These are phyloP conservation scores for Nothocercus julius DNA, from an alignment of 2,113 vertebrate species.

Conservation along the genomic window DNA sequence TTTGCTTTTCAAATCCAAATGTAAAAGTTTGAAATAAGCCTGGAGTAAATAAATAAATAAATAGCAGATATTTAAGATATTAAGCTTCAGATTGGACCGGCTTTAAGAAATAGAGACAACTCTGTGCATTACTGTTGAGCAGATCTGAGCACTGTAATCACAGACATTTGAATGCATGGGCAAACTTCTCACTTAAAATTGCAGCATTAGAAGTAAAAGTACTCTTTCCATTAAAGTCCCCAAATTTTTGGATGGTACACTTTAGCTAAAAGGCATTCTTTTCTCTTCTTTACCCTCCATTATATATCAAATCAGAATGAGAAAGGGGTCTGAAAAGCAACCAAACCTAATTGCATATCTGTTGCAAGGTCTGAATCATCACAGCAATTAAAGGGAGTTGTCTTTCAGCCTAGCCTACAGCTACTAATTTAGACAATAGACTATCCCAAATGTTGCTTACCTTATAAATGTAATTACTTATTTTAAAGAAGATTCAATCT, in stretches of 20 bases:
- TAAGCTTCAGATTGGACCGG: background rate
- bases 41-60: background rate
- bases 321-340: conserved; percentile 48
- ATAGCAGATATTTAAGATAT: background rate
- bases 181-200: background rate
- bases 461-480: conserved; percentile 64
- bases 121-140: background rate
- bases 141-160: background rate
- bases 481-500: conserved; percentile 13
- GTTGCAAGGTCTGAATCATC: conserved; percentile 69
- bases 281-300: background rate
- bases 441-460: conserved; percentile 56
- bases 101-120: background rate
- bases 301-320: background rate
- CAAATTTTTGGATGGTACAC: background rate
- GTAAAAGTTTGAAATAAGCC: background rate
- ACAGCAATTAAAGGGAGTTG: conserved; percentile 48
- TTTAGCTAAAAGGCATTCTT: background rate
- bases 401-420: conserved; percentile 43
- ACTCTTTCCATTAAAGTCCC: background rate
- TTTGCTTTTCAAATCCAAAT: background rate
- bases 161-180: background rate
- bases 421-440: conserved; percentile 69
- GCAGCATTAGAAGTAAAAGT: background rate
- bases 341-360: conserved; percentile 63